Evolutionary conservation across 2,888 invertebrate genomes (phyloP), one percentile per base, ranked within the genome.

Genomic region (Tipula helvola): DNA sequence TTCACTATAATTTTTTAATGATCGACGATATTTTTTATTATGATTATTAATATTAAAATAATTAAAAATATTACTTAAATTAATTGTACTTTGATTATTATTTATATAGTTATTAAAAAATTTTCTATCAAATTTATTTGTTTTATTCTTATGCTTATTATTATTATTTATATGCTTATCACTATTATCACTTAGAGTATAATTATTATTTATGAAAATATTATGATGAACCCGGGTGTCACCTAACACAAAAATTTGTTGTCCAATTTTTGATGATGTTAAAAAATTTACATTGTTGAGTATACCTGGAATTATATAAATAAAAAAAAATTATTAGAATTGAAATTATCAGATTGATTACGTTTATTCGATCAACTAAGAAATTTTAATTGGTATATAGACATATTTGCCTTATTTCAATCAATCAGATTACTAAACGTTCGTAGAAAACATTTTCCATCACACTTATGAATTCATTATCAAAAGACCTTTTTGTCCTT

Each of bases 191-290:
- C 71, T 71, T 71, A 71, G 71, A 71, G 71, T 71, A 71, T 28
- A 71, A 71, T 71, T 71, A 71, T 71, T 71, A 71, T 71, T 71
- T 71, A 71, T 28, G 71, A 71, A 71, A 71, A 71, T 71, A 71
- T 71, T 71, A 71, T 71, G 18, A 28, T 28, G 71, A 71, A 71
- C 10, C 71, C 71, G 71, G 39, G 85, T 85, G 85, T 85, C 85
- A 85, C 41, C 85, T 85, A 85, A 85, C 28, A 85, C 85, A 42
- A 85, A 85, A 85, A 85, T 85, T 41, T 85, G 39, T 85, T 85
- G 85, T 85, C 85, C 85, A 85, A 18, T 85, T 85, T 12, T 85
- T 85, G 39, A 18, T 85, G 39, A 18, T 41, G 41, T 18, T 18
- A 85, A 85, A 39, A 42, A 42, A 42, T 85, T 39, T 42, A 85